Evolutionary conservation across 2,797 vertebrate genomes (phyloP).

Genomic region (Brotula barbata): DNA sequence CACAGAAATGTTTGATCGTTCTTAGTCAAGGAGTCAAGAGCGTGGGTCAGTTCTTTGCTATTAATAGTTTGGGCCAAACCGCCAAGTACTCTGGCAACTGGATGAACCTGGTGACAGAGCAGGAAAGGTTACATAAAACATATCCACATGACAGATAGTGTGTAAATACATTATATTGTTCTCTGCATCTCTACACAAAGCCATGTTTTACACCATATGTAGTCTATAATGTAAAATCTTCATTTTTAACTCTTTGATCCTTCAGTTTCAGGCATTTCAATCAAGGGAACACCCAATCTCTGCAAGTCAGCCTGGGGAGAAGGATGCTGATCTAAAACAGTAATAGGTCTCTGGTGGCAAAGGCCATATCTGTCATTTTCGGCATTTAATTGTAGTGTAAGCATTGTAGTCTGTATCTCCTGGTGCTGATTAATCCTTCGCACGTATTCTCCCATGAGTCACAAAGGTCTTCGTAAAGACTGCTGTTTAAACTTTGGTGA

Average conservation of each 20-base stretch:
- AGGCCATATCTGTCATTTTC: slow-evolving; percentile 66
- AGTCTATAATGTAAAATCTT: slow-evolving; percentile 46
- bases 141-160: slow-evolving; percentile 28
- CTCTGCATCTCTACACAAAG: slow-evolving; percentile 51
- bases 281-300: slow-evolving; percentile 30
- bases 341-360: slow-evolving; percentile 63
- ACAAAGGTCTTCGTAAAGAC: slow-evolving; percentile 37
- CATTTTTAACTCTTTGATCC: slow-evolving; percentile 49
- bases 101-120: neutral
- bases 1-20: slow-evolving; percentile 24
- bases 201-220: slow-evolving; percentile 53
- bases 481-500: slow-evolving; percentile 10
- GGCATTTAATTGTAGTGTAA: slow-evolving; percentile 54
- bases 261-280: slow-evolving; percentile 34
- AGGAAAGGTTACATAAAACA: slow-evolving; percentile 5
- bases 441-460: slow-evolving; percentile 45
- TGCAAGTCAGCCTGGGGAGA: slow-evolving; percentile 40
- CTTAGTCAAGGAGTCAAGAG: slow-evolving; percentile 34
- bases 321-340: slow-evolving; percentile 57
- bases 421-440: slow-evolving; percentile 25
- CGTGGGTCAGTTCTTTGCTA: slow-evolving; percentile 20
- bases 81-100: slow-evolving; percentile 14
- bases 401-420: slow-evolving; percentile 25
- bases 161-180: slow-evolving; percentile 43
- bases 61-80: slow-evolving; percentile 37